These are phyloP conservation scores for Harpagoxenus sublaevis DNA, from an alignment of 2,888 invertebrate genomes.

Conservation along the genomic window DNA sequence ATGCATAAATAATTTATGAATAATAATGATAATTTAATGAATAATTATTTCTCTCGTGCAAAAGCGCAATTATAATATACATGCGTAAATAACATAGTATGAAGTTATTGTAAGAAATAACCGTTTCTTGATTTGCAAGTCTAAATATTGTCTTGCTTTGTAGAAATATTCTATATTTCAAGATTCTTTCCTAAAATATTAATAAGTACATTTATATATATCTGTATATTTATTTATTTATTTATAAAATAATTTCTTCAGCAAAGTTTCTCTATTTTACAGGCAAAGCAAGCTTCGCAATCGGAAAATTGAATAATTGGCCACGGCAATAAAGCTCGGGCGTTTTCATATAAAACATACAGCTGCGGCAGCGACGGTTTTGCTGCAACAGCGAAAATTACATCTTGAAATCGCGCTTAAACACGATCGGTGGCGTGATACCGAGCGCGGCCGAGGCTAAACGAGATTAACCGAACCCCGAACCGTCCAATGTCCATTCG, in stretches of 20 bases:
- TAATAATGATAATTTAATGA: neutral
- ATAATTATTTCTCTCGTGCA: neutral
- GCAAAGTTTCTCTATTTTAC: neutral
- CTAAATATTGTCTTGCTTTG: neutral
- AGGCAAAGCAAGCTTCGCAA: neutral
- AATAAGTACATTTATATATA: neutral
- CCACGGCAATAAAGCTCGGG: neutral
- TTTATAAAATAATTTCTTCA: neutral
- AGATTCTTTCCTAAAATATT: neutral
- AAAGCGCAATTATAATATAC: neutral
- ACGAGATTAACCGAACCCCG: conserved; percentile 1
- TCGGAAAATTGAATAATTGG: neutral
- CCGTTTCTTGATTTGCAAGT: neutral
- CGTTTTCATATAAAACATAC: neutral
- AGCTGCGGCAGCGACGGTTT: neutral
- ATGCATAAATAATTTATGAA: neutral
- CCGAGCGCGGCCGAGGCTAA: neutral
- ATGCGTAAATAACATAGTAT: neutral
- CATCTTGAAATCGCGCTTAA: neutral
- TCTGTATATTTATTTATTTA: neutral
- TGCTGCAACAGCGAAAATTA: conserved; percentile 3
- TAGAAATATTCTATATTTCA: neutral
- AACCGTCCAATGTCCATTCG: neutral
- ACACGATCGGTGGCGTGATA: neutral
- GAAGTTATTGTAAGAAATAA: neutral